Percentiles rank a stretch among this genome's conserved stretches.
phyloP scores from a whole-genome alignment of 1,140 invertebrate species.

The Papilio aristodemus region DNA sequence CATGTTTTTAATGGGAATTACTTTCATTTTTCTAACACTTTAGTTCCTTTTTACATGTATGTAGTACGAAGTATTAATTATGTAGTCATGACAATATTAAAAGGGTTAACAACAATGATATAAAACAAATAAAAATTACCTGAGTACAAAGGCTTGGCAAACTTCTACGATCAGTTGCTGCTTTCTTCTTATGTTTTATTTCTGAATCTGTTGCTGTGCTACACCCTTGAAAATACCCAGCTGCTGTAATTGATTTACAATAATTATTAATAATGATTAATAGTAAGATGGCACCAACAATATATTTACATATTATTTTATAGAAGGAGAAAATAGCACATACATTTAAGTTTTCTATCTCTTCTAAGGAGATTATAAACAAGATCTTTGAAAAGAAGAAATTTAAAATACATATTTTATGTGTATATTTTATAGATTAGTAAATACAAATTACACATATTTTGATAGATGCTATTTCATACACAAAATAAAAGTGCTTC shows the following conservation, averaged over 20 bases:
- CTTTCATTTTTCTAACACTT: background rate
- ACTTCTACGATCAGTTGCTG: background rate
- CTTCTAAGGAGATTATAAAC: too few species aligned
- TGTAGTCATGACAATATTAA: background rate
- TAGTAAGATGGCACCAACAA: too few species aligned
- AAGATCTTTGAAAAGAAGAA: too few species aligned
- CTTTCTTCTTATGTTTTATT: background rate
- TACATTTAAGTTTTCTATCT: too few species aligned
- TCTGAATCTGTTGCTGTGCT: background rate
- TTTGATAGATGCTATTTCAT: background rate
- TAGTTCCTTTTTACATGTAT: background rate
- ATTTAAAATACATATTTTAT: too few species aligned
- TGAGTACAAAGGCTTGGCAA: background rate
- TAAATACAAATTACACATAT: background rate
- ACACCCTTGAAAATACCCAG: background rate
- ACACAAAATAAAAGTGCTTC: background rate
- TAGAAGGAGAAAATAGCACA: too few species aligned
- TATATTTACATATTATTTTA: too few species aligned
- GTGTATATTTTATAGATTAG: too few species aligned
- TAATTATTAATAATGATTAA: too few species aligned
- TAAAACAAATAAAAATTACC: background rate
- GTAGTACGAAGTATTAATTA: too few species aligned
- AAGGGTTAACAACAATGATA: background rate
- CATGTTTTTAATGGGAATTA: background rate
- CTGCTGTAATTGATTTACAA: slow-evolving; percentile 1